Evolutionary conservation across 1,140 invertebrate genomes (phyloP), one percentile per base, ranked within the genome.

Genomic region (Trichonephila inaurata): DNA sequence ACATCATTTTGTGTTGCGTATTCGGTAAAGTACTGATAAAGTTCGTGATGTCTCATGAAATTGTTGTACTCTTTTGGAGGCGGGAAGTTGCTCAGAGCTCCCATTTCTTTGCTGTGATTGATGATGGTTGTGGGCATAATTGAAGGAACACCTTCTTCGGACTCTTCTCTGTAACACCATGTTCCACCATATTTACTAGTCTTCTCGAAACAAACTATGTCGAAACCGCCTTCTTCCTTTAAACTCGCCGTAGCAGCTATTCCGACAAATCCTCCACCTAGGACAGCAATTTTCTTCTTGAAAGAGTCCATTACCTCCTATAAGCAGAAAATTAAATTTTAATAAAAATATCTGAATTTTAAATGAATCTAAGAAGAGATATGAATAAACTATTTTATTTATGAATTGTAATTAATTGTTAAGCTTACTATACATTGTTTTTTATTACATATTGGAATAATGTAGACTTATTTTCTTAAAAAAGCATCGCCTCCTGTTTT

Each of bases 121-220:
- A 91, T 91, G 6, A 91, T 60, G 16, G 89, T 91, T 1, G 89
- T 44, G 0, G 72, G 77, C 89, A 91, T 91, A 2, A 94, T 96
- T 40, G 33, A 40, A 40, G 33, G 33, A 40, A 40, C 33, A 40
- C 33, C 33, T 40, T 40, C 33, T 40, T 40, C 33, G 1, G 33
- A 40, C 33, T 40, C 2, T 40, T 40, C 33, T 40, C 33, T 40
- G 33, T 40, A 97, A 85, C 96, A 96, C 96, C 96, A 97, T 0
- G 97, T 95, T 62, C 96, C 96, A 2, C 96, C 96, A 69, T 96
- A 95, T 92, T 96, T 95, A 82, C 95, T 85, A 28, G 95, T 83
- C 33, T 69, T 85, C 69, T 94, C 93, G 12, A 72, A 94, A 40
- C 93, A 94, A 12, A 90, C 21, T 14, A 62, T 40, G 2, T 94